phyloP scores from a whole-genome alignment of 2,797 vertebrate genomes.

The Oreortyx pictus region DNA sequence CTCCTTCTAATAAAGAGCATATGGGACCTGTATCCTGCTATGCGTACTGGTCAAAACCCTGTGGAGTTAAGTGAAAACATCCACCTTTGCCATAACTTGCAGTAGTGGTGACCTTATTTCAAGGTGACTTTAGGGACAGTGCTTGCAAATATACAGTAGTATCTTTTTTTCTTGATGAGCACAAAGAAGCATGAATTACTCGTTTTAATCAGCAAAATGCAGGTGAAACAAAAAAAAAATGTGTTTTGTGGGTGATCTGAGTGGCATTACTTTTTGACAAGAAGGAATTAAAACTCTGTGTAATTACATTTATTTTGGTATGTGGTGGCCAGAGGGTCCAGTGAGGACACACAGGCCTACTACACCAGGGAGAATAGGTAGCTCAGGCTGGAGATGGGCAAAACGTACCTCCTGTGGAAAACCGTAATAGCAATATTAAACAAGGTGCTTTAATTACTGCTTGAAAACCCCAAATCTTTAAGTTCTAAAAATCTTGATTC shows the following conservation, averaged over 20 bases:
- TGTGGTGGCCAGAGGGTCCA: background rate
- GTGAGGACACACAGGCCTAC: background rate
- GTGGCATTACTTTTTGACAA: background rate
- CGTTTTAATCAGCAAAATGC: background rate
- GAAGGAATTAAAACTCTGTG: background rate
- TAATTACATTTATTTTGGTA: background rate
- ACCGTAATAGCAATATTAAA: background rate
- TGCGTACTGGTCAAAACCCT: background rate
- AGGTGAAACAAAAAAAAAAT: background rate
- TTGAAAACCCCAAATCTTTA: background rate
- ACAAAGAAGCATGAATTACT: fast-evolving
- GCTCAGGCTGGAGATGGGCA: background rate
- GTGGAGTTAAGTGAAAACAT: background rate
- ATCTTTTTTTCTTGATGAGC: background rate
- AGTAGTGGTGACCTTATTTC: background rate
- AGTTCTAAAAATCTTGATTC: background rate
- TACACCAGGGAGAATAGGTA: background rate
- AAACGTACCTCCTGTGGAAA: background rate
- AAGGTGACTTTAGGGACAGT: background rate
- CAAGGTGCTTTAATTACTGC: background rate
- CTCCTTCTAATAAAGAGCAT: background rate
- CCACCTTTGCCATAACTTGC: background rate
- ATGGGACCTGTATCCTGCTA: background rate
- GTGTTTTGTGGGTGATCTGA: background rate
- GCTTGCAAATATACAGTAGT: background rate